Percentiles rank a stretch among this genome's conserved stretches.
phyloP scores from a whole-genome alignment of 2,113 vertebrate genomes.

The Peucedramus taeniatus region DNA sequence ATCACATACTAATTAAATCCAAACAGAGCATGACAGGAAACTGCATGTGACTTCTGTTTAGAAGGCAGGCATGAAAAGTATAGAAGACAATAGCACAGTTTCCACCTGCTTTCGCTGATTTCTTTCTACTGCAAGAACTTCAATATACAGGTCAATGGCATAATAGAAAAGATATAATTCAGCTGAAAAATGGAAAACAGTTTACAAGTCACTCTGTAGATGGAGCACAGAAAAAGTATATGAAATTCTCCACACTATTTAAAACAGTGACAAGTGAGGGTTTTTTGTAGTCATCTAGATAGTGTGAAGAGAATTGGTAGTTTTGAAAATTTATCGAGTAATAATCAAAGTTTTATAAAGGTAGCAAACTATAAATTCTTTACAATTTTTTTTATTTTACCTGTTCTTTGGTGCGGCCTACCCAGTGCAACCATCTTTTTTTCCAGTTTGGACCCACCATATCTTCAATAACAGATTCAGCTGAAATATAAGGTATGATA shows the following conservation, averaged over 20 bases:
- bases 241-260: background rate
- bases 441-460: conserved; percentile 98
- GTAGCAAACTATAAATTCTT: background rate
- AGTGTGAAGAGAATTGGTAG: background rate
- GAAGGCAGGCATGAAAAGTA: background rate
- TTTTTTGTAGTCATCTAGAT: background rate
- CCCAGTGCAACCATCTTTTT: conserved; percentile 92
- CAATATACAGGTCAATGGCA: background rate
- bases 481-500: conserved; percentile 54
- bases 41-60: background rate
- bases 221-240: background rate
- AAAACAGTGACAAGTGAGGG: background rate
- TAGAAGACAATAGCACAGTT: background rate
- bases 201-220: background rate
- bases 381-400: conserved; percentile 45
- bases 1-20: background rate
- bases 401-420: conserved; percentile 88
- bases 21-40: background rate
- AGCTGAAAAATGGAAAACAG: background rate
- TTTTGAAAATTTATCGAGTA: background rate
- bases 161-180: background rate
- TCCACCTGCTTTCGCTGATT: background rate
- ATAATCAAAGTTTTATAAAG: background rate
- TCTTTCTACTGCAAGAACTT: background rate
- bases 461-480: conserved; percentile 89